These are phyloP conservation scores for Apostichopus parvimensis DNA, from an alignment of 35 echinoderm and acorn worm genomes.

Conservation along the genomic window DNA sequence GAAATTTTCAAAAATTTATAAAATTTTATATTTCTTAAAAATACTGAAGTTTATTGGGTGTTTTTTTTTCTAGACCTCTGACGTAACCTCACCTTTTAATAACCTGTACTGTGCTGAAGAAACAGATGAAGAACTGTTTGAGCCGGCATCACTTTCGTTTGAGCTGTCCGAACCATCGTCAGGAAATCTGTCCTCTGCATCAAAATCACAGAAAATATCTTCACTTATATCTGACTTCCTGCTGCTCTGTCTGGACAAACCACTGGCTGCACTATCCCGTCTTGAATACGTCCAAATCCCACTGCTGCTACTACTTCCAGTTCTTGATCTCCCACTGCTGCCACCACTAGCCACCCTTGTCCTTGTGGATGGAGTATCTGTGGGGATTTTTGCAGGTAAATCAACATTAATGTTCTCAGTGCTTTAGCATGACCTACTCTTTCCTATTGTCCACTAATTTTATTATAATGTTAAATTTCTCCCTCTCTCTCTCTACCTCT, in stretches of 20 bases:
- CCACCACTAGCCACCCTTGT: conserved; percentile 1
- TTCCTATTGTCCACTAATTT: too few species aligned
- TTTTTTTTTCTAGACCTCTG: too few species aligned
- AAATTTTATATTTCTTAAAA: too few species aligned
- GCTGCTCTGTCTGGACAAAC: background rate
- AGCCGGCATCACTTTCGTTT: background rate
- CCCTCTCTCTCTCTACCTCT: too few species aligned
- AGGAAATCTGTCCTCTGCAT: background rate
- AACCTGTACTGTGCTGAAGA: conserved; percentile 12
- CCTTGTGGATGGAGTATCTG: background rate
- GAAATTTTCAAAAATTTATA: too few species aligned
- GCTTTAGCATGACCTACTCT: too few species aligned
- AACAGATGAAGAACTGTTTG: background rate
- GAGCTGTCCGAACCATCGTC: conserved; percentile 6
- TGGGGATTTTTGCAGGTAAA: background rate
- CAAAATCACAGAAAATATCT: conserved; percentile 11
- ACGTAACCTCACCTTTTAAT: background rate
- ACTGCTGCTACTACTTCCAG: background rate
- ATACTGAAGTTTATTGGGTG: too few species aligned
- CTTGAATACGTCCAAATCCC: background rate
- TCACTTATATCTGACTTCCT: background rate
- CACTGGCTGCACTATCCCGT: background rate
- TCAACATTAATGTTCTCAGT: too few species aligned
- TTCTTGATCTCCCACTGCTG: background rate
- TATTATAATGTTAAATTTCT: too few species aligned